Conservation (phyloP, 2,113 vertebrate species). For the Sisor rabdophorus region DNA sequence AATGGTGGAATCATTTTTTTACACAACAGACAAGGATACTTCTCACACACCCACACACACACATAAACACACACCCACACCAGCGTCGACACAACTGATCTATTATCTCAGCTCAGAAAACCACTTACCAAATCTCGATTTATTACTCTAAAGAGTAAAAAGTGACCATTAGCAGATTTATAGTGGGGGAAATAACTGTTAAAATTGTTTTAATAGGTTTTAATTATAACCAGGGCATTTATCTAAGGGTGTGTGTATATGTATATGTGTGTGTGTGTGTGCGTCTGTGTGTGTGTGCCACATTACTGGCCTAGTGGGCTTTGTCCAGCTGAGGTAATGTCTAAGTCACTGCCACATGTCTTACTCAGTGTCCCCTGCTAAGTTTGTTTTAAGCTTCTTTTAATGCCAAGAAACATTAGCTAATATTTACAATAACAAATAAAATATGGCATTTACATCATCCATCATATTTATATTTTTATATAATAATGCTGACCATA, state of each 20-base stretch:
- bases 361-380: slow-evolving; percentile 35
- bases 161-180: slow-evolving; percentile 22
- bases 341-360: slow-evolving; percentile 29
- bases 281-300: background rate
- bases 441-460: background rate
- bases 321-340: slow-evolving; percentile 49
- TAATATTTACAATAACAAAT: background rate
- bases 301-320: background rate
- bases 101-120: slow-evolving; percentile 27
- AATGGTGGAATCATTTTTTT: slow-evolving; percentile 54
- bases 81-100: background rate
- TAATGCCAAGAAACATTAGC: background rate
- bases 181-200: background rate
- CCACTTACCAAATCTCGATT: slow-evolving; percentile 9
- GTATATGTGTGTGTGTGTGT: background rate
- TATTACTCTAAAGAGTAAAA: background rate
- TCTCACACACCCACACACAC: slow-evolving; percentile 17
- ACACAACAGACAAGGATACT: slow-evolving; percentile 49
- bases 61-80: background rate
- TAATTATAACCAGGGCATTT: slow-evolving; percentile 5
- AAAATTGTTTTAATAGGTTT: slow-evolving; percentile 3
- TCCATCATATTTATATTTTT: too few relatives aligned
- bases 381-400: slow-evolving; percentile 8
- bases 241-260: too few relatives aligned
- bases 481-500: background rate